Percentiles rank a stretch among this genome's conserved stretches.
Evolutionary conservation across 2,113 vertebrate species (phyloP).

Genomic region (Cephalopterus ornatus): DNA sequence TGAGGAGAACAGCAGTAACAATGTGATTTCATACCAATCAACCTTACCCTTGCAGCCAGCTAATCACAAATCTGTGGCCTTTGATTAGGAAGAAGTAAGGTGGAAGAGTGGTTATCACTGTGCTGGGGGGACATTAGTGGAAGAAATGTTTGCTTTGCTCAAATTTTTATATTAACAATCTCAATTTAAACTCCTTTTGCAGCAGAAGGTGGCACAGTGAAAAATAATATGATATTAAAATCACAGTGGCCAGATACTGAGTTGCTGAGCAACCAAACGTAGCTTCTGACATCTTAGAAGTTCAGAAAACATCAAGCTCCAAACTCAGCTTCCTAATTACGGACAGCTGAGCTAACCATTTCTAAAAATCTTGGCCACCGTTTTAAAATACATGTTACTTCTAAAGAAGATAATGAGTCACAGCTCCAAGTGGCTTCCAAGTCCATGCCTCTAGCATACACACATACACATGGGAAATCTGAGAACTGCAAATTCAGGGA

Average conservation of each 20-base stretch:
- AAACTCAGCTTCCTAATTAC: conserved; percentile 35
- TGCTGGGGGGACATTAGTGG: background rate
- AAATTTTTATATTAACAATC: background rate
- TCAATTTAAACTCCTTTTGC: background rate
- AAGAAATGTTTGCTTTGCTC: background rate
- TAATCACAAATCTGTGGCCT: background rate
- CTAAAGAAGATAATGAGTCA: background rate
- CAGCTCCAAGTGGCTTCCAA: background rate
- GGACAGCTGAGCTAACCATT: background rate
- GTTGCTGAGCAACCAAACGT: conserved; percentile 52
- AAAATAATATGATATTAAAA: conserved; percentile 43
- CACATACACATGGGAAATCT: background rate
- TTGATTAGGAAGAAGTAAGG: background rate
- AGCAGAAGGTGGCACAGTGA: conserved; percentile 7
- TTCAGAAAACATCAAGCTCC: conserved; percentile 34
- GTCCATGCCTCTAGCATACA: background rate
- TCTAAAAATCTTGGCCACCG: conserved; percentile 2
- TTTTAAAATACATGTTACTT: background rate
- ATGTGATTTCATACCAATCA: background rate
- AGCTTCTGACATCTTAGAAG: conserved; percentile 54
- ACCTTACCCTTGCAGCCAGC: background rate
- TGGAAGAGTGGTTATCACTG: background rate
- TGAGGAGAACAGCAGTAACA: background rate
- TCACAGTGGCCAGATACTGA: background rate
- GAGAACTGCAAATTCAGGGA: background rate